Evolutionary conservation across 1,140 invertebrate genomes (phyloP).

Genomic region (Penaeus chinensis): DNA sequence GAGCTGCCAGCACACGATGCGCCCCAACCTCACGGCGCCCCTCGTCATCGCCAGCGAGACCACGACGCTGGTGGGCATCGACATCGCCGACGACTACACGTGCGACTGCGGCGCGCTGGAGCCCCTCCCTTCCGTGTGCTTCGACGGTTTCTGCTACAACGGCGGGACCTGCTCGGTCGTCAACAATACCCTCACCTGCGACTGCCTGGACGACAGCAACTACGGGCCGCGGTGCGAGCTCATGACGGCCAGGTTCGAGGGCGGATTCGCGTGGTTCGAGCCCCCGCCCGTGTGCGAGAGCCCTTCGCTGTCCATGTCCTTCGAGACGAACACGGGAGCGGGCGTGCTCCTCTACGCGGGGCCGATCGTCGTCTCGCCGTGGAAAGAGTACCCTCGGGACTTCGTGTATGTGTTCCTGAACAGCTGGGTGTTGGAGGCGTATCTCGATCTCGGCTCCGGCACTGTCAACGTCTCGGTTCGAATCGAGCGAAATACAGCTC

Average conservation of each 20-base stretch:
- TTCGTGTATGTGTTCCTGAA: constrained; percentile 89
- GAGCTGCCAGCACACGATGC: constrained; percentile 50
- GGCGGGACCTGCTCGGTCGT: constrained; percentile 74
- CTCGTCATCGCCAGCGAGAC: constrained; percentile 97
- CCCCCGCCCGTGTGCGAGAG: constrained; percentile 95
- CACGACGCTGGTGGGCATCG: constrained; percentile 93
- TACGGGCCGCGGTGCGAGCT: constrained; percentile 94
- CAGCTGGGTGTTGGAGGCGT: constrained; percentile 91
- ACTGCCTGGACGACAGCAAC: constrained; percentile 43
- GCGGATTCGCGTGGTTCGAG: constrained; percentile 96
- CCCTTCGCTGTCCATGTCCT: constrained; percentile 93
- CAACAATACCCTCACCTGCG: constrained; percentile 30
- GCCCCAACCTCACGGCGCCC: constrained; percentile 72
- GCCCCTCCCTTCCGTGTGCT: constrained; percentile 70
- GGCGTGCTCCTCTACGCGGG: constrained; percentile 97
- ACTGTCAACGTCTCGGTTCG: constrained; percentile 88
- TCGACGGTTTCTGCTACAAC: constrained; percentile 80
- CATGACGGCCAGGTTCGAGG: constrained; percentile 90
- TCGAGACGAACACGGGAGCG: constrained; percentile 88
- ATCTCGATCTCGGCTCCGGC: constrained; percentile 95
- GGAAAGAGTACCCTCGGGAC: constrained; percentile 86
- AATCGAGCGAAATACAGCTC: constrained; percentile 72
- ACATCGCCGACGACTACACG: constrained; percentile 87
- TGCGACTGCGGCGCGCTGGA: constrained; percentile 92
- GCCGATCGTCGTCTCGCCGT: constrained; percentile 90